Base-by-base conservation (phyloP, 1,140 invertebrate species). In the Charaxes varanes region DNA sequence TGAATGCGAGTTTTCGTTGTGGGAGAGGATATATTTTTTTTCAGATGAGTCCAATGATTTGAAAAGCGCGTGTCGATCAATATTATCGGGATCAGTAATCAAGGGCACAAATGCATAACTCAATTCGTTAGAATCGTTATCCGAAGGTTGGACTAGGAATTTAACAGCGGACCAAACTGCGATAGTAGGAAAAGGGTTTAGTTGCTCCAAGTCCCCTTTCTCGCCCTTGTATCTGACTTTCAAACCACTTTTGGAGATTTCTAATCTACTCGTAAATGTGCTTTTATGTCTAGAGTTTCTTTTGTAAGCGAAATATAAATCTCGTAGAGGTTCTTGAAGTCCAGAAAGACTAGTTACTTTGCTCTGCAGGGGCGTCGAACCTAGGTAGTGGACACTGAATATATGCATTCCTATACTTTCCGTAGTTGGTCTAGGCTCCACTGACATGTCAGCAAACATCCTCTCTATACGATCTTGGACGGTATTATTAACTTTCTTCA, bases 141-240 rank as follows among this genome's bases (percentile, higher is more conserved):
- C 86, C 14, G 73, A 70, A 2, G 83, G 64, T 46, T 87, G 87
- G 3, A 90, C 82, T 3, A 91, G 87, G 60, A 93, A 93, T 66
- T 93, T 93, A 1, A 94, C 91, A 0, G 92, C 92, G 10, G 94
- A 95, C 94, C 94, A 96, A 1, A 96, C 94, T 0, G 94, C 94
- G 71, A 96, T 96, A 8, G 93, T 92, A 6, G 93, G 91, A 64
- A 96, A 96, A 1, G 94, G 92, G 60, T 93, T 93, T 11, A 92
- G 81, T 62, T 89, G 87, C 46, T 86, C 84, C 31, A 84, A 46
- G 31, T 86, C 77, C 30, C 83, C 85, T 63, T 87, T 83, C 16
- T 87, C 79, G 23, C 86, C 85, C 70, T 86, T 81, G 59, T 89
- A 88, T 56, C 86, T 70, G 1, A 92, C 87, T 72, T 88, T 88